Base-by-base conservation (phyloP, 2,797 vertebrate genomes). In the Oophaga sylvatica region DNA sequence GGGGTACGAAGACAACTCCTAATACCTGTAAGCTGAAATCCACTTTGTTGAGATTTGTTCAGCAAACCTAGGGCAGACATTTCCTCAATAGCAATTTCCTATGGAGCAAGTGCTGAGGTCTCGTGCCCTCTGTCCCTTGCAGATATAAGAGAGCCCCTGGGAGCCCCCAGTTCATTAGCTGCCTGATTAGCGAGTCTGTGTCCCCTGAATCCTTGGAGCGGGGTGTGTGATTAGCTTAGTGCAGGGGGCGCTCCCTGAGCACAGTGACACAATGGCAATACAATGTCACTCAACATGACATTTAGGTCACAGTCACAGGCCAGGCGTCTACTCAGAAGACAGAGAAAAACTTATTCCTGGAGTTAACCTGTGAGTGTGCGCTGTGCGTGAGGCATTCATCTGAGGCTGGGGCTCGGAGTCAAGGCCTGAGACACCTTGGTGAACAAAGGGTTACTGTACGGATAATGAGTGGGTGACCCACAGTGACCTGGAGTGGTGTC, bases 221-320 rank as follows among this genome's bases (percentile, higher is more conserved):
- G 88, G 88, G 88, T 81, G 71, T 86, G 57, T 89, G 88, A 89
- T 89, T 86, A 89, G 88, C 88, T 89, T 80, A 82, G 88, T 89
- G 88, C 80, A 83, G 75, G 88, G 83, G 63, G 73, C 22, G 41
- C 80, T 89, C 88, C 88, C 88, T 56, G 88, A 89, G 84, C 88
- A 80, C 80, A 26, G 63, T 89, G 84, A 87, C 84, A 89, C 84
- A 83, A 83, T 83, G 88, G 84, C 88, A 83, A 41, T 73, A 75
- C 84, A 89, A 87, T 89, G 88, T 89, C 88, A 89, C 88, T 89
- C 84, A 89, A 57, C 15, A 80, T 89, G 88, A 89, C 88, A 89
- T 89, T 65, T 89, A 89, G 88, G 88, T 89, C 88, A 88, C 86
- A 82, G 68, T 56, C 65, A 81, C 84, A 89, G 80, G 63, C 85